These are phyloP conservation scores for Cephus rjabovi DNA, from an alignment of 2,888 invertebrate genomes.

Conservation along the genomic window DNA sequence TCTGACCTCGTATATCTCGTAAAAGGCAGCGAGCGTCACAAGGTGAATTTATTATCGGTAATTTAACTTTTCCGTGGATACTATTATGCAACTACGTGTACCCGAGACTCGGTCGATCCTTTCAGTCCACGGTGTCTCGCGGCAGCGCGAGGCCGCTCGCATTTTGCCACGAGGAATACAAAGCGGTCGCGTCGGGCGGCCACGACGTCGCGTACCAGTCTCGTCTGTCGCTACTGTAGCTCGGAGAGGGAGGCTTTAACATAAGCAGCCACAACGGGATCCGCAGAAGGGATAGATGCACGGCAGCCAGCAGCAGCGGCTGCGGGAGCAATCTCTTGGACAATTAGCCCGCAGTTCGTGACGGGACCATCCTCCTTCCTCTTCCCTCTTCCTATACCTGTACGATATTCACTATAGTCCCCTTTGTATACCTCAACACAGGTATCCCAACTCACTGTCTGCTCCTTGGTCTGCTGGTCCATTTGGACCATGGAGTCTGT, in stretches of 20 bases:
- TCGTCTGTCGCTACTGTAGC: neutral
- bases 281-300: neutral
- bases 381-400: conserved; percentile 22
- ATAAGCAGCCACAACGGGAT: neutral
- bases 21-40: neutral
- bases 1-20: neutral
- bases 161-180: neutral
- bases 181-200: neutral
- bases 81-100: neutral
- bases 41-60: neutral
- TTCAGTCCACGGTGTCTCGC: neutral
- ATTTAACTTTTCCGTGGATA: neutral
- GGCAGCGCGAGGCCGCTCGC: neutral
- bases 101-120: neutral
- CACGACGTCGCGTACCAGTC: neutral
- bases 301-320: conserved; percentile 32
- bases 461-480: conserved; percentile 15
- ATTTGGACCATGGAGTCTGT: neutral
- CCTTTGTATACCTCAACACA: conserved; percentile 1
- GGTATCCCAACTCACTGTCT: conserved; percentile 14
- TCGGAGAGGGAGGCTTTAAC: neutral
- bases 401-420: neutral
- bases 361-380: conserved; percentile 55
- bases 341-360: conserved; percentile 64
- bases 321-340: conserved; percentile 62